Percentiles rank a stretch among this genome's conserved stretches.
phyloP scores from a whole-genome alignment of 2,888 invertebrate genomes.

The Lasioglossum figueresi region DNA sequence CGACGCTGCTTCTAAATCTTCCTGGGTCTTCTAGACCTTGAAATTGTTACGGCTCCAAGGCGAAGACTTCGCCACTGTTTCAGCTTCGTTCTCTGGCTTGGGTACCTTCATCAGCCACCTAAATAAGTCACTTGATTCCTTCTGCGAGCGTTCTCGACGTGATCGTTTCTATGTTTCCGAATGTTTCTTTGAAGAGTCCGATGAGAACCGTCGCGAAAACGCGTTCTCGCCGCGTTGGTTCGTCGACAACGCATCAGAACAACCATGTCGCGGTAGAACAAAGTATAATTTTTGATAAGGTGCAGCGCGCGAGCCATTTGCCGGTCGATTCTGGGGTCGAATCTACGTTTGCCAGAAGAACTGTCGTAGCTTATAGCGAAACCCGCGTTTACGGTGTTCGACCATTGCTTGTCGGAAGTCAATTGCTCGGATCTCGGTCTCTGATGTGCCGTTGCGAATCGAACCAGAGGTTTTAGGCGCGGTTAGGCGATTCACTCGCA shows the following conservation, averaged over 20 bases:
- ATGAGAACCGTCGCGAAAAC: background rate
- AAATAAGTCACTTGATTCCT: constrained; percentile 62
- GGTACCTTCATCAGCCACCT: constrained; percentile 70
- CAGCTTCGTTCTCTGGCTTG: constrained; percentile 68
- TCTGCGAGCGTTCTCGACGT: constrained; percentile 67
- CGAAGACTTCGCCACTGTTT: constrained; percentile 36
- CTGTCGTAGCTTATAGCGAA: background rate
- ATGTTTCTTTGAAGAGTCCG: background rate
- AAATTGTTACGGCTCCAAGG: background rate
- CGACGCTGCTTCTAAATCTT: background rate
- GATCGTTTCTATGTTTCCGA: constrained; percentile 33
- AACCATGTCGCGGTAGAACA: constrained; percentile 45
- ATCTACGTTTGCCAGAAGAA: constrained; percentile 23
- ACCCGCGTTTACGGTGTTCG: background rate
- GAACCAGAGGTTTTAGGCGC: constrained; percentile 58
- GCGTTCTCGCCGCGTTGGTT: constrained; percentile 23
- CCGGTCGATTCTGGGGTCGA: constrained; percentile 45
- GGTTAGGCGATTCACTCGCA: constrained; percentile 53
- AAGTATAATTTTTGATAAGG: constrained; percentile 36
- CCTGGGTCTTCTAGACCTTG: background rate
- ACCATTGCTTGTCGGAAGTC: background rate
- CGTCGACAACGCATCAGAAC: constrained; percentile 70
- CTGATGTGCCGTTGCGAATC: constrained; percentile 42
- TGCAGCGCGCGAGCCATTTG: constrained; percentile 75
- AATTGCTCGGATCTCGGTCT: constrained; percentile 29